phyloP scores from a whole-genome alignment of 2,888 invertebrate species.

The Ophonus ardosiacus region DNA sequence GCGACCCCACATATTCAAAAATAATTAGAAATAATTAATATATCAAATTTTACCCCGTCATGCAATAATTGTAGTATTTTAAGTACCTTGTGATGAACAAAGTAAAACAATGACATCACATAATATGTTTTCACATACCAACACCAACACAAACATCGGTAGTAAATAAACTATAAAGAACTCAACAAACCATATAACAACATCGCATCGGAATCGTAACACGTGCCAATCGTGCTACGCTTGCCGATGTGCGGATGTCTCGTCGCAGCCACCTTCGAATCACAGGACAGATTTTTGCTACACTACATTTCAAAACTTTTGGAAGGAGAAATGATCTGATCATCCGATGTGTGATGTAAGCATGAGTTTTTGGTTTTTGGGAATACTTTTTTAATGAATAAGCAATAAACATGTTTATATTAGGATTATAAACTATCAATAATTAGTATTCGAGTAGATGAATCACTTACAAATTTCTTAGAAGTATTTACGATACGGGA shows the following conservation, averaged over 20 bases:
- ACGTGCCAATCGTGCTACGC: constrained; percentile 30
- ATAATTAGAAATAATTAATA: neutral
- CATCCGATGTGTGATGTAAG: neutral
- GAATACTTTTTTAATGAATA: neutral
- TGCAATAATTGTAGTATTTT: neutral
- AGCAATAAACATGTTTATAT: constrained; percentile 4
- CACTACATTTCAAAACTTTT: neutral
- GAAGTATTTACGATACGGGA: neutral
- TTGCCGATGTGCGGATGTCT: neutral
- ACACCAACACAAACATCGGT: neutral
- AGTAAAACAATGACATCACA: constrained; percentile 8
- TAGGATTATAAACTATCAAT: neutral
- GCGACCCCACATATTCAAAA: neutral
- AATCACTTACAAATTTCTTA: neutral
- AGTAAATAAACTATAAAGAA: constrained; percentile 43
- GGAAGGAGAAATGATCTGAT: neutral
- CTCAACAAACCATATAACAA: constrained; percentile 28
- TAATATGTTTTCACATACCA: constrained; percentile 2
- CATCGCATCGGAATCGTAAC: constrained; percentile 26
- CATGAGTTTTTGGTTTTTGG: neutral
- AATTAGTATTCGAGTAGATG: neutral
- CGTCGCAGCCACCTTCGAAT: neutral
- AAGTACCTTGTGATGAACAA: neutral
- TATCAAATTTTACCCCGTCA: neutral
- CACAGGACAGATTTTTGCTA: neutral